Conservation (phyloP, 2,113 vertebrate species). For the Bungarus multicinctus region DNA sequence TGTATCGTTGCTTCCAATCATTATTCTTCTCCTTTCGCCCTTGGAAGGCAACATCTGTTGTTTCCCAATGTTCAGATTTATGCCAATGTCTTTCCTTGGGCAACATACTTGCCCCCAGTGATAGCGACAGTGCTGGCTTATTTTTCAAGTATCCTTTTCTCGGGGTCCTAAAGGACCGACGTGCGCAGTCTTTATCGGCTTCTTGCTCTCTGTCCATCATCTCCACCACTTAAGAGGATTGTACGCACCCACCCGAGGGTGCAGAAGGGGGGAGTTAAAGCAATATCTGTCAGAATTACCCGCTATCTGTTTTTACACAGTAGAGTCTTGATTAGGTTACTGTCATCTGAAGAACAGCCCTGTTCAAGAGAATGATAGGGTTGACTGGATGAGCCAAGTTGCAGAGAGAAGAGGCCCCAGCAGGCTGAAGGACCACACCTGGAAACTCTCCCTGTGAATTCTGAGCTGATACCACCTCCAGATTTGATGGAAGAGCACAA, state of each 20-base stretch:
- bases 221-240: not conserved
- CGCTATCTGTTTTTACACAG: not conserved
- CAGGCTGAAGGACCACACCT: not conserved
- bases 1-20: slow-evolving; percentile 44
- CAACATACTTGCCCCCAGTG: not conserved
- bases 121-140: slow-evolving; percentile 2
- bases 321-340: not conserved
- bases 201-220: not conserved
- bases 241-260: not conserved
- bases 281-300: not conserved
- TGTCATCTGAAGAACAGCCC: not conserved
- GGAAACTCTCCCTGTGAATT: too few relatives aligned
- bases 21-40: slow-evolving; percentile 52
- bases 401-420: not conserved
- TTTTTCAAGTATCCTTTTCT: slow-evolving; percentile 10
- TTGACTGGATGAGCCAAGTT: not conserved
- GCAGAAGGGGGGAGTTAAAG: not conserved
- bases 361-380: not conserved
- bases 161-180: not conserved
- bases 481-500: not conserved
- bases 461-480: not conserved
- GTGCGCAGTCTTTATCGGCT: not conserved
- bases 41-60: slow-evolving; percentile 63
- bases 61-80: slow-evolving; percentile 47
- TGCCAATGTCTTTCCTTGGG: slow-evolving; percentile 8